Base-by-base conservation (phyloP, 1,140 invertebrate genomes). In the Drusus annulatus region DNA sequence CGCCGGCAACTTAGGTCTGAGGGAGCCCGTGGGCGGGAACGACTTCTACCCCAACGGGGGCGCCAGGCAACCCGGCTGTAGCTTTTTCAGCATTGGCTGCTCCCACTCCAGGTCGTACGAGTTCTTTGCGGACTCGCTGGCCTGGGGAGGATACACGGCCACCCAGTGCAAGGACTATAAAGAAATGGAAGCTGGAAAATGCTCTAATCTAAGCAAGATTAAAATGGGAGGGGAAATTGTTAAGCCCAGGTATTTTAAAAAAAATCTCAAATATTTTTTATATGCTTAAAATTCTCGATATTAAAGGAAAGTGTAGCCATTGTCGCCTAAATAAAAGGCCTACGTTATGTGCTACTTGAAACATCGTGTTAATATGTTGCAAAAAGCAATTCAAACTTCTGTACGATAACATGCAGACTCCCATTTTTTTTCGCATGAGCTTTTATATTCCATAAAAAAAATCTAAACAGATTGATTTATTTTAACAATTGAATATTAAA, bases 11-110 rank as follows among this genome's bases (percentile, higher is more conserved):
- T 87, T 63, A 89, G 90, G 94, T n/a, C 89, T 91, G 79, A 84
- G 83, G 68, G 88, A 87, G 1, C 86, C 89, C 0, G 80, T 92
- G 60, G 92, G 92, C 10, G 87, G 92, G 84, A 90, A 87, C 21
- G 93, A 94, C 84, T 94, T 93, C 84, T 93, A 90, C 85, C 90
- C 91, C 13, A 93, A 93, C 81, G 91, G 91, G 52, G 91, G 91
- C 5, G 82, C 80, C 7, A 63, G 81, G 3, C 93, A 94, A 84
- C 91, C 92, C 7, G 93, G 93, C 8, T 94, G 93, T 75, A 84
- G 54, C 1, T 83, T 86, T 60, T 56, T 85, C 0, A 85, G 86
- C 62, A 52, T 84, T 68, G 84, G 36, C 1, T 91, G 91, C 73
- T 85, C 88, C 7, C 91, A 91, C 81, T 78, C 83, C 13, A 86